Evolutionary conservation across 2,888 invertebrate genomes (phyloP), one percentile per base, ranked within the genome.

Genomic region (Metellina segmentata): DNA sequence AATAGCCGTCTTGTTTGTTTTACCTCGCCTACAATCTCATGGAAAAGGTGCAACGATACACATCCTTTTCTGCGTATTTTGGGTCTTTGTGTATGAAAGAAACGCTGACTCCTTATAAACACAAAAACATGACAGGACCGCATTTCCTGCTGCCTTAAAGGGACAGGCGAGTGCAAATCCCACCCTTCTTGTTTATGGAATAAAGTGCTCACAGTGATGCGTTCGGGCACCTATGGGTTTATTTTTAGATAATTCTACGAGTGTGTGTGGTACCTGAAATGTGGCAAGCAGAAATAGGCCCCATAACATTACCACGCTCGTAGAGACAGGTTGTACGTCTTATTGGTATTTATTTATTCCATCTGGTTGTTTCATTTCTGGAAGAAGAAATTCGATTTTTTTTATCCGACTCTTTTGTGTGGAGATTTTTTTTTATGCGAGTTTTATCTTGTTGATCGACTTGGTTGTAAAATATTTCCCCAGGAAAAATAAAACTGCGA

Each of bases 311-410:
- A 51, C 75, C 19, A 49, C 51, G n/a, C 51, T 78, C 52, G 16
- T n/a, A 48, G 81, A 51, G 48, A 61, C n/a, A 19, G 52, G 51
- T 51, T 71, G 82, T 49, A 11, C 72, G 7, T 52, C 77, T 1
- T 72, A 82, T 82, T 71, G 34, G 82, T 85, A 74, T 85, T 85
- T 85, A 85, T 85, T 20, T 81, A 81, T 81, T 81, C 70, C 49
- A 16, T 49, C 13, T 19, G 5, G n/a, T 53, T 79, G 19, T 53
- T 34, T 19, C 9, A 5, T 72, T 72, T 72, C 8, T 34, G 34
- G 34, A 34, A 34, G 34, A 34, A 34, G 34, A 34, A 34, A 34
- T 72, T 72, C 19, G n/a, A 8, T 72, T 72, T 13, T 72, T 72
- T 13, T 72, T 72, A n/a, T 4, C 34, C 34, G 34, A n/a, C n/a